Evolutionary conservation across 2,888 invertebrate genomes (phyloP), one percentile per base, ranked within the genome.

Genomic region (Entomobrya proxima): DNA sequence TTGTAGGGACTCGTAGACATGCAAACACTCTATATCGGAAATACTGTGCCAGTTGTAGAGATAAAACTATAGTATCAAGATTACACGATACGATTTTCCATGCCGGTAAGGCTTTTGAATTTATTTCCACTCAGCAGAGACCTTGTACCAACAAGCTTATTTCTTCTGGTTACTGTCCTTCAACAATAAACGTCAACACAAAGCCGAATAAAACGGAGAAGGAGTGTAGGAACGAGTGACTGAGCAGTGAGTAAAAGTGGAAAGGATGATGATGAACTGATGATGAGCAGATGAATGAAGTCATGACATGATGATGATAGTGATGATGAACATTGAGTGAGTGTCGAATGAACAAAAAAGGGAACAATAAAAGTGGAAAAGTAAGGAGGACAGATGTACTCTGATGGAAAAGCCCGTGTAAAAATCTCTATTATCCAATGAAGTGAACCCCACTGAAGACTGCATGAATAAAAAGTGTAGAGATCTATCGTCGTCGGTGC

Each of bases 241-340:
- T 74, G 61, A 76, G 67, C 61, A 78, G 85, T 78, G 40, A 77
- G 72, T 55, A 75, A 64, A 61, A 58, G 15, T 61, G 21, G 18
- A 58, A 44, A 18, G 18, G 35, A 47, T 55, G 64, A 69, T 55
- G 83, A 76, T 82, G 83, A 77, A 69, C 83, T 84, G 77, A 84
- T 84, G 77, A 84, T 76, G 85, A 79, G 79, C 79, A 85, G 78
- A 85, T 85, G 82, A 82, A 82, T 76, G 75, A 85, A 85, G 85
- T 85, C 85, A 85, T 77, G 81, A 82, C 81, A 82, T 32, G 76
- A 64, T 82, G 84, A 76, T 74, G 58, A 74, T 77, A 74, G 74
- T 84, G 78, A 78, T 83, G 82, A 75, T 44, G 82, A 75, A 30
- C 40, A 21, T 72, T 61, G 55, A 76, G 84, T 72, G 61, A 85